Conservation (phyloP, 2,888 invertebrate genomes). For the Catocala fraxini region DNA sequence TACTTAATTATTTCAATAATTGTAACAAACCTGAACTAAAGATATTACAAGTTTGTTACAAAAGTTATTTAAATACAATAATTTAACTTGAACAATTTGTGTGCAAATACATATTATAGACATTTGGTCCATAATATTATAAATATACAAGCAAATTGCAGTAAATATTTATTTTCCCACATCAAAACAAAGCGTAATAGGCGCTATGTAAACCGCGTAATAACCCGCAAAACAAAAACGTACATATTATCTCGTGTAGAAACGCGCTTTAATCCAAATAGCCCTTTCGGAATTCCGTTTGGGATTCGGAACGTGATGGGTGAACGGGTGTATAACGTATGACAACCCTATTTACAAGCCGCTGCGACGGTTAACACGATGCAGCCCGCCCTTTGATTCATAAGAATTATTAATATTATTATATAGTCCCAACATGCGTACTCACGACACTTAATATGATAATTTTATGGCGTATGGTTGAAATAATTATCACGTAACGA, state of each 20-base stretch:
- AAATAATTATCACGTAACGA: slow-evolving; percentile 49
- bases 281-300: slow-evolving; percentile 26
- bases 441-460: slow-evolving; percentile 46
- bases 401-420: slow-evolving; percentile 61
- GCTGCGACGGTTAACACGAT: slow-evolving; percentile 16
- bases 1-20: too few species aligned
- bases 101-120: too few species aligned
- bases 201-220: too few species aligned
- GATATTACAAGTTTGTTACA: too few species aligned
- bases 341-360: slow-evolving; percentile 56
- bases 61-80: too few species aligned
- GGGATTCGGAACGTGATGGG: slow-evolving; percentile 18
- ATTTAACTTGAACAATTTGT: too few species aligned
- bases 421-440: slow-evolving; percentile 42
- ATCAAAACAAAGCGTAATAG: too few species aligned
- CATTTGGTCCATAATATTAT: too few species aligned
- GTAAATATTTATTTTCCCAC: too few species aligned
- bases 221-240: slow-evolving; percentile 6
- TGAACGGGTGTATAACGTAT: slow-evolving; percentile 24
- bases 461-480: slow-evolving; percentile 46
- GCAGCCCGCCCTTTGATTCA: slow-evolving; percentile 56
- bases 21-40: too few species aligned
- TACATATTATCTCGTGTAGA: slow-evolving; percentile 12
- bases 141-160: too few species aligned
- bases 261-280: slow-evolving; percentile 24